phyloP scores from a whole-genome alignment of 2,888 invertebrate genomes.

The Harpalus rufipes region DNA sequence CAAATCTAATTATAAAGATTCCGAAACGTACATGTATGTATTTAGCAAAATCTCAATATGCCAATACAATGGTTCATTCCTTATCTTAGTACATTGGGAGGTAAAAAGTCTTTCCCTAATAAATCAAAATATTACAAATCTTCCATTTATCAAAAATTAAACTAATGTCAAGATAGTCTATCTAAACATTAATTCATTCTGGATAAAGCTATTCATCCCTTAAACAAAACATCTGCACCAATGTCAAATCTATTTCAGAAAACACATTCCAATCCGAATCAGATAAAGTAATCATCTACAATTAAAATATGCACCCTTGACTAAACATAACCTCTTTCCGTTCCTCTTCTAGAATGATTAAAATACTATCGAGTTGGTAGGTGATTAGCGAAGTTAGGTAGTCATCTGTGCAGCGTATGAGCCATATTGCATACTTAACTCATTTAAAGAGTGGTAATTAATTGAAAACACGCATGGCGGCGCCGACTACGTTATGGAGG shows the following conservation, averaged over 20 bases:
- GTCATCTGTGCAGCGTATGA: constrained; percentile 22
- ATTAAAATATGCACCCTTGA: constrained; percentile 49
- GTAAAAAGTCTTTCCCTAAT: no score
- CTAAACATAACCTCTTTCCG: constrained; percentile 21
- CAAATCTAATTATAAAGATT: no score
- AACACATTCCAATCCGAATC: constrained; percentile 6
- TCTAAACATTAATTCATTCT: constrained; percentile 23
- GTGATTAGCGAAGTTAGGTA: background rate
- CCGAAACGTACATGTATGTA: no score
- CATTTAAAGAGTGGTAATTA: constrained; percentile 63
- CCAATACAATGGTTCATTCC: no score
- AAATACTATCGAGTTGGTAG: constrained; percentile 12
- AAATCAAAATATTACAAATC: constrained; percentile 2
- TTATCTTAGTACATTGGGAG: no score
- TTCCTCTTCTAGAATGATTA: constrained; percentile 9
- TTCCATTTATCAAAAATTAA: background rate
- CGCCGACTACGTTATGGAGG: constrained; percentile 29
- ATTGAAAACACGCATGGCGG: constrained; percentile 66
- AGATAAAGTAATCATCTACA: constrained; percentile 28
- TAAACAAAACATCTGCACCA: constrained; percentile 14
- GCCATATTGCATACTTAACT: constrained; percentile 62
- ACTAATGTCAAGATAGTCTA: constrained; percentile 3
- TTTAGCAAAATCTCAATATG: no score
- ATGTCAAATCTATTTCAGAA: constrained; percentile 8
- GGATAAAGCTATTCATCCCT: constrained; percentile 16